Percentiles rank a stretch among this genome's conserved stretches.
phyloP scores from a whole-genome alignment of 2,888 invertebrate species.

The Aspidapion aeneum region DNA sequence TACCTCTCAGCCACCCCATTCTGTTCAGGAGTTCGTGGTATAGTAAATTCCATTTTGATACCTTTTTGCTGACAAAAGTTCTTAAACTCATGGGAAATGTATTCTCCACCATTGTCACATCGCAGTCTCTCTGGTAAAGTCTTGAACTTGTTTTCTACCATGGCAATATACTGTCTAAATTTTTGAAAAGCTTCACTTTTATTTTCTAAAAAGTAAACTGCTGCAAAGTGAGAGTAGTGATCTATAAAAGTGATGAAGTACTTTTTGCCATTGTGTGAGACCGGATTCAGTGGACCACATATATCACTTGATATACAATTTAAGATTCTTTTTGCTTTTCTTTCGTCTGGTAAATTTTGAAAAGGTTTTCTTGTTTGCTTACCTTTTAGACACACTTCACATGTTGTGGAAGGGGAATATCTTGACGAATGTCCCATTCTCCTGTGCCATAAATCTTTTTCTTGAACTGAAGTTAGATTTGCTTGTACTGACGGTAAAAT shows the following conservation, averaged over 20 bases:
- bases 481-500: not conserved
- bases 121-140: constrained; percentile 3
- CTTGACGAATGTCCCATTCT: not conserved
- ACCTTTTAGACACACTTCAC: not conserved
- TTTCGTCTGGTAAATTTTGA: not conserved
- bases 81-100: constrained; percentile 7
- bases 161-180: constrained; percentile 13
- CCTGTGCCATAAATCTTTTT: not conserved
- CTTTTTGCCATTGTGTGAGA: constrained; percentile 13
- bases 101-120: constrained; percentile 17
- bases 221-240: constrained; percentile 17
- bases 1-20: too few species aligned
- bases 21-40: constrained; percentile 19
- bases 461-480: not conserved
- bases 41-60: constrained; percentile 19
- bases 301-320: not conserved
- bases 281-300: not conserved
- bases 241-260: constrained; percentile 19
- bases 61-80: constrained; percentile 12
- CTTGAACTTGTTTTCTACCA: constrained; percentile 11
- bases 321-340: not conserved
- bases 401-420: not conserved
- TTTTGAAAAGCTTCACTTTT: constrained; percentile 16
- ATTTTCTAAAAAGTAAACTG: constrained; percentile 11
- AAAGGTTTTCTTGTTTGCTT: not conserved